These are phyloP conservation scores for Tachina lurida DNA, from an alignment of 2,888 invertebrate species.

Conservation along the genomic window DNA sequence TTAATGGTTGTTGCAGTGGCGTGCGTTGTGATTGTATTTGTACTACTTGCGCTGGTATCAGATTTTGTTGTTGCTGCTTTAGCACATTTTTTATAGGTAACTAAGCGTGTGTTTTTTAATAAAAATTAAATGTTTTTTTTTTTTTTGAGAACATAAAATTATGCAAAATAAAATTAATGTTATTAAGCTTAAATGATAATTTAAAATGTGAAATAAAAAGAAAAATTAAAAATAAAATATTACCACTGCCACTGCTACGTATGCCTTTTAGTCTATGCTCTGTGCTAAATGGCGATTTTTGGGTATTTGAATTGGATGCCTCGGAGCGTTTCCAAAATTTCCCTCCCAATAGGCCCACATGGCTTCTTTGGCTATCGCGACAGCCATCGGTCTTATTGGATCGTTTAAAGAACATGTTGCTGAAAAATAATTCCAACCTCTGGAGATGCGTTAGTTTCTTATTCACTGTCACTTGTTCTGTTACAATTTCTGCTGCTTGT, in stretches of 20 bases:
- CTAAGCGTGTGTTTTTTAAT: conserved; percentile 83
- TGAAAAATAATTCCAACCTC: conserved; percentile 74
- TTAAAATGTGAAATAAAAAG: conserved; percentile 69
- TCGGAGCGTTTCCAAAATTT: conserved; percentile 78
- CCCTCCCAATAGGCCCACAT: conserved; percentile 79
- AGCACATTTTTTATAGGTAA: conserved; percentile 90
- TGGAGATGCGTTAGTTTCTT: conserved; percentile 68
- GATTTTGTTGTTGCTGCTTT: conserved; percentile 69
- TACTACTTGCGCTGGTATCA: conserved; percentile 43
- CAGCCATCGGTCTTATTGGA: conserved; percentile 74
- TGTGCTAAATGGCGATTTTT: conserved; percentile 75
- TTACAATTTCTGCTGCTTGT: neutral
- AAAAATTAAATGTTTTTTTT: conserved; percentile 25
- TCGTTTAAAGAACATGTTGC: conserved; percentile 78
- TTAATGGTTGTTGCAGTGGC: conserved; percentile 52
- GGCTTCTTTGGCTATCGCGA: conserved; percentile 81
- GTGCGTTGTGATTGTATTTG: conserved; percentile 48
- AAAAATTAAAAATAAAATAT: conserved; percentile 72
- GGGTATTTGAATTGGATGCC: no score
- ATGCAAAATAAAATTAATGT: conserved; percentile 62
- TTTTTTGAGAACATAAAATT: conserved; percentile 43
- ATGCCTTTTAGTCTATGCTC: conserved; percentile 82
- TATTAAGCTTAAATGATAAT: conserved; percentile 57
- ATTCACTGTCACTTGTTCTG: neutral
- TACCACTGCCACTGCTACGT: conserved; percentile 82